Percentiles rank a stretch among this genome's conserved stretches.
Evolutionary conservation across 2,797 vertebrate genomes (phyloP).

Genomic region (Rallus crepitans): DNA sequence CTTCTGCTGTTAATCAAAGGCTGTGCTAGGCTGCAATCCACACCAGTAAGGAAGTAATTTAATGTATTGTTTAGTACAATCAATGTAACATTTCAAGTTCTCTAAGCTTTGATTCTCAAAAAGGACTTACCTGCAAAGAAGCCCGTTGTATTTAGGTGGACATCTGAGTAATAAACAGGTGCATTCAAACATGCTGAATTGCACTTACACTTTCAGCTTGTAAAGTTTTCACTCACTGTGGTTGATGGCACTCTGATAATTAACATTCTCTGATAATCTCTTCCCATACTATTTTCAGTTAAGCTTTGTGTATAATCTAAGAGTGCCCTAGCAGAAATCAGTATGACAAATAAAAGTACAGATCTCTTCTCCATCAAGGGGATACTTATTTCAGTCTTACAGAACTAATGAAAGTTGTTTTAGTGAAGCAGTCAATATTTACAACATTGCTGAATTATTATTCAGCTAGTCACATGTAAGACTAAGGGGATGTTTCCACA

Average conservation of each 20-base stretch:
- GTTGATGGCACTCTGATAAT: neutral
- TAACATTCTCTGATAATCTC: neutral
- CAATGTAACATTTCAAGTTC: neutral
- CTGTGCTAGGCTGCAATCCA: neutral
- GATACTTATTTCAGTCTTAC: neutral
- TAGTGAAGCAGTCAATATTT: neutral
- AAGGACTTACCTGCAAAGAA: neutral
- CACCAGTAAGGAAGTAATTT: neutral
- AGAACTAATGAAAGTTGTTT: neutral
- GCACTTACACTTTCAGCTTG: neutral
- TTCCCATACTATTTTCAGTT: neutral
- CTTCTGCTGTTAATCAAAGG: conserved; percentile 54
- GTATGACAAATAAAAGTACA: neutral
- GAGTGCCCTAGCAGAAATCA: neutral
- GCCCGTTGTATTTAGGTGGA: neutral
- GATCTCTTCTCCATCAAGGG: neutral
- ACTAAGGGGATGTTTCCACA: neutral
- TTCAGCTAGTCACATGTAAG: neutral
- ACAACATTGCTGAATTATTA: neutral
- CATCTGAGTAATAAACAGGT: neutral
- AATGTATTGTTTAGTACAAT: neutral
- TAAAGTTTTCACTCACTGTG: neutral
- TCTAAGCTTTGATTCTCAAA: neutral
- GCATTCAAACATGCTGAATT: neutral
- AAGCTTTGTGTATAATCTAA: neutral